A percentile compares a stretch with the other conserved stretches of the same genome.
These are phyloP conservation scores for Thunnus albacares DNA, from an alignment of 2,797 vertebrate genomes.

Conservation along the genomic window DNA sequence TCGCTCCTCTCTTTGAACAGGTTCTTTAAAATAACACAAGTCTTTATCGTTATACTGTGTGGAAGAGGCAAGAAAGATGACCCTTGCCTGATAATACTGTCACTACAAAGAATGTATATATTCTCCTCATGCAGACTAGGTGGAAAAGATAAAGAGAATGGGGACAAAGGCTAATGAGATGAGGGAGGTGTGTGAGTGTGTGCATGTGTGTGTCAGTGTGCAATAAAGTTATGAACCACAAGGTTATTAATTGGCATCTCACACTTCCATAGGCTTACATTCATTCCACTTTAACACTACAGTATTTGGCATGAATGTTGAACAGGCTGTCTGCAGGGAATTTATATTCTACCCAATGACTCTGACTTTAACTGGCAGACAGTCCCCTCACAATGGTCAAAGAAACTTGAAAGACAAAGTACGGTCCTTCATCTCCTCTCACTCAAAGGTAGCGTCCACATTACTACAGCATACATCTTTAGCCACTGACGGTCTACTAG, in stretches of 20 bases:
- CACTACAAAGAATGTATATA: constrained; percentile 81
- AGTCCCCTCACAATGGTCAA: constrained; percentile 56
- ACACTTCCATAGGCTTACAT: constrained; percentile 62
- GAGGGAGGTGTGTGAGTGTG: constrained; percentile 52
- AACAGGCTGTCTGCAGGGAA: constrained; percentile 54
- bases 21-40: constrained; percentile 81
- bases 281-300: constrained; percentile 57
- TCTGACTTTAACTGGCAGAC: constrained; percentile 53
- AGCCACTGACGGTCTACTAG: constrained; percentile 40
- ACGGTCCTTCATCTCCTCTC: constrained; percentile 27
- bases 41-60: constrained; percentile 73
- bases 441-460: constrained; percentile 44
- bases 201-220: constrained; percentile 15
- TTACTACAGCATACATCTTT: constrained; percentile 52
- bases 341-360: constrained; percentile 60
- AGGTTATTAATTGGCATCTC: constrained; percentile 80
- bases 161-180: constrained; percentile 83
- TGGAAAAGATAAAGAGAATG: constrained; percentile 76
- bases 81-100: constrained; percentile 76
- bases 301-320: constrained; percentile 64
- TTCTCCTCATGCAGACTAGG: constrained; percentile 77
- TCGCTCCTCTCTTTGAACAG: constrained; percentile 75
- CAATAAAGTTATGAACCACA: constrained; percentile 68
- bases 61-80: constrained; percentile 75
- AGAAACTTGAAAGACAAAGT: constrained; percentile 60